Evolutionary conservation across 2,113 vertebrate species (phyloP).

Genomic region (Oreochromis aureus): DNA sequence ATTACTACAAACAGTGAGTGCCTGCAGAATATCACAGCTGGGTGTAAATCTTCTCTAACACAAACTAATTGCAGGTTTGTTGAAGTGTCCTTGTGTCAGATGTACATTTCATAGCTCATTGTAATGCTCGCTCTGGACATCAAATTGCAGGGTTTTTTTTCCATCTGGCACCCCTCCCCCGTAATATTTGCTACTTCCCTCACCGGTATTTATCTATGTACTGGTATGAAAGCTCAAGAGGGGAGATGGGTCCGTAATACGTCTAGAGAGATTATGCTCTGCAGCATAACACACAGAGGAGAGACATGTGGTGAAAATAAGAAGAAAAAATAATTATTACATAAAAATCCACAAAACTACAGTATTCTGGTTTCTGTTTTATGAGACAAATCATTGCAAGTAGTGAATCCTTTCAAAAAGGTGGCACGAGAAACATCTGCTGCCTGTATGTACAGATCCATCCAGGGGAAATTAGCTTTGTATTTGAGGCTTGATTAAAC

Average conservation of each 20-base stretch:
- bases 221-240: constrained; percentile 14
- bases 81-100: neutral
- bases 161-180: neutral
- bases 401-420: neutral
- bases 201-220: constrained; percentile 23
- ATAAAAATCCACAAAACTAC: neutral
- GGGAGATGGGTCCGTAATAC: neutral
- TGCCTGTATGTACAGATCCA: neutral
- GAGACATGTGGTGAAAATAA: neutral
- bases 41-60: neutral
- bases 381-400: neutral
- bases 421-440: neutral
- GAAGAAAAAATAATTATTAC: fast-evolving
- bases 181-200: constrained; percentile 5
- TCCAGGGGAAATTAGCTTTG: neutral
- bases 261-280: neutral
- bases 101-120: neutral
- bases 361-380: neutral
- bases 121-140: neutral
- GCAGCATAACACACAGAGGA: neutral
- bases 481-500: neutral
- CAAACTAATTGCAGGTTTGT: neutral
- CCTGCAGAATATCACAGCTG: neutral
- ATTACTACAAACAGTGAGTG: neutral
- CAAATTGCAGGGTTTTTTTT: neutral